Percentiles rank a stretch among this genome's conserved stretches.
These are phyloP conservation scores for Brachionus plicatilis DNA, from an alignment of 1,140 invertebrate genomes.

Conservation along the genomic window DNA sequence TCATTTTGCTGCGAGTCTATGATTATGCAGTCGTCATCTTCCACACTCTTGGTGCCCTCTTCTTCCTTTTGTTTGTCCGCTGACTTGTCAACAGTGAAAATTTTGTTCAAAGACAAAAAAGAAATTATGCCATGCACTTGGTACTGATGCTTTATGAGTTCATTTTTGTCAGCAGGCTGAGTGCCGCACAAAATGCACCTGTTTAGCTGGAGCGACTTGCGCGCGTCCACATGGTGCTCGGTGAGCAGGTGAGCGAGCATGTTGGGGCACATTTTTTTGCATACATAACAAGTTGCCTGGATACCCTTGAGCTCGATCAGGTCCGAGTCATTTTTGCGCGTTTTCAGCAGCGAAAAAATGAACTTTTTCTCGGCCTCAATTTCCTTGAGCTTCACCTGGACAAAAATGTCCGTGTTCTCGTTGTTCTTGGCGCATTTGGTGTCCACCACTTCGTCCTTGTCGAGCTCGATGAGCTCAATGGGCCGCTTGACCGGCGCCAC, in stretches of 20 bases:
- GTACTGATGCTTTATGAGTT: neutral
- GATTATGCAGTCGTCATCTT: neutral
- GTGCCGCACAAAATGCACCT: neutral
- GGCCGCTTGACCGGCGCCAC: neutral
- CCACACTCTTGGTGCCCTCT: neutral
- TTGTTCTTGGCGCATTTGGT: neutral
- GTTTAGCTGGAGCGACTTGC: neutral
- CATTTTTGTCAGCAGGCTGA: neutral
- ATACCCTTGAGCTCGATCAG: neutral
- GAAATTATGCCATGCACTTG: neutral
- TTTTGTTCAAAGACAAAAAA: neutral
- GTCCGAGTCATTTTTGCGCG: neutral
- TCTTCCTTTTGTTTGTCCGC: neutral
- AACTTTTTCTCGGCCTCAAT: constrained; percentile 5
- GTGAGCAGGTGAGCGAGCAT: neutral
- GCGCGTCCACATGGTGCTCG: neutral
- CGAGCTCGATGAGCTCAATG: neutral
- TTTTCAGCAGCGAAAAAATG: neutral
- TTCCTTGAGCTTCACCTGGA: neutral
- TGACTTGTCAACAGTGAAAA: neutral
- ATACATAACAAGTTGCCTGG: neutral
- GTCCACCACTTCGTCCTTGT: neutral
- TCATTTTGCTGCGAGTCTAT: neutral
- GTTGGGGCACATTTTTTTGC: neutral
- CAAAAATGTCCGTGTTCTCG: neutral